Conservation (phyloP, 2,113 vertebrate species). For the Cygnus buccinator region DNA sequence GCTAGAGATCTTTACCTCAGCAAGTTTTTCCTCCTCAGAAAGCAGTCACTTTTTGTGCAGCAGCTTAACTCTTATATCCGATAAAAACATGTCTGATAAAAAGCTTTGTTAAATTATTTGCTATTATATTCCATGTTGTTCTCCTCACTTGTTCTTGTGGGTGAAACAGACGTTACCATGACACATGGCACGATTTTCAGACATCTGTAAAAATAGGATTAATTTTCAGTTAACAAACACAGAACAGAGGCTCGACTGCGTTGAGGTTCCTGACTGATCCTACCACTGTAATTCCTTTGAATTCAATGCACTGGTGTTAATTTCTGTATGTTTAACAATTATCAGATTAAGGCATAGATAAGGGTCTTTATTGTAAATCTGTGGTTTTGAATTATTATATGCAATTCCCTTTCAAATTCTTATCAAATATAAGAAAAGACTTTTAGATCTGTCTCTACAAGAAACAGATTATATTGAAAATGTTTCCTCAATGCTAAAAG, state of each 20-base stretch:
- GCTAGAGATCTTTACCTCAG: neutral
- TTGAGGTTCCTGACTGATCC: neutral
- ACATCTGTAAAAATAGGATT: neutral
- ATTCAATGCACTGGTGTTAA: neutral
- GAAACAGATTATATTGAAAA: neutral
- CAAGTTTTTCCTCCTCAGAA: neutral
- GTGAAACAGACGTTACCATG: neutral
- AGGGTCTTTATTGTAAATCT: neutral
- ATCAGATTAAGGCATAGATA: neutral
- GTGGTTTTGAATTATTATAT: neutral
- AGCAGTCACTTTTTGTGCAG: neutral
- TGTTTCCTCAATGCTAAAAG: neutral
- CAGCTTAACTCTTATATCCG: neutral
- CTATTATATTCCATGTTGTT: neutral
- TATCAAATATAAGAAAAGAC: neutral
- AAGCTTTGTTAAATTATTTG: neutral
- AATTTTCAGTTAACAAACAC: neutral
- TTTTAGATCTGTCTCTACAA: neutral
- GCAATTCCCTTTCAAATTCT: neutral
- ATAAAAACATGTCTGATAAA: neutral
- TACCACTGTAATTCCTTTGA: neutral
- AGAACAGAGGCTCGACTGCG: neutral
- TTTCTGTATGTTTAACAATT: neutral
- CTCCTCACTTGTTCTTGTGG: neutral
- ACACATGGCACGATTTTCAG: neutral